Evolutionary conservation across 2,888 invertebrate genomes (phyloP).

Genomic region (Graphium colonna): DNA sequence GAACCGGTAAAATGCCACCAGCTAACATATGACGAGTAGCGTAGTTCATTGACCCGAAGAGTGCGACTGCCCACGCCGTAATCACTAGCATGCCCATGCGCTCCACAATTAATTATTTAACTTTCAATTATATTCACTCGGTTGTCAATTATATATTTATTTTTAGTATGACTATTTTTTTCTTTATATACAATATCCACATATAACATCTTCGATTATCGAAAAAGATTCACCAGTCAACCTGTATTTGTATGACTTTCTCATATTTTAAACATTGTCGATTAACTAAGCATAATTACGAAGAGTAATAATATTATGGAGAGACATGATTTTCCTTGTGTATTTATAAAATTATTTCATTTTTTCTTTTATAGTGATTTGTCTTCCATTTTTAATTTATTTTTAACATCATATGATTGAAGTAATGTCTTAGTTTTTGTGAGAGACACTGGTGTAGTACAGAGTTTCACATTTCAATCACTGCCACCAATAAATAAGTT

Average conservation of each 20-base stretch:
- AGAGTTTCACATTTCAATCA: conserved; percentile 18
- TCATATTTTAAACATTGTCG: not conserved
- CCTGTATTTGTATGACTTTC: not conserved
- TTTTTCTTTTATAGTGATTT: conserved; percentile 4
- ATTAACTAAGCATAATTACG: not conserved
- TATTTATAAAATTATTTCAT: not conserved
- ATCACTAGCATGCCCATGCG: too few relatives aligned
- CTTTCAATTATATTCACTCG: too few relatives aligned
- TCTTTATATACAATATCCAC: too few relatives aligned
- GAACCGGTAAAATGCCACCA: too few relatives aligned
- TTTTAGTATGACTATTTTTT: too few relatives aligned
- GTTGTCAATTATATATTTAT: too few relatives aligned
- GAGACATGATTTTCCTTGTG: not conserved
- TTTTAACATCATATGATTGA: conserved; percentile 4
- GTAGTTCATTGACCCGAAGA: too few relatives aligned
- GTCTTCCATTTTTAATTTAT: conserved; percentile 22
- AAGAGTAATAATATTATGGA: not conserved
- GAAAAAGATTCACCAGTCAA: too few relatives aligned
- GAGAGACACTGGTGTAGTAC: conserved; percentile 15
- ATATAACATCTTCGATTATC: too few relatives aligned
- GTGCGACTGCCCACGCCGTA: too few relatives aligned
- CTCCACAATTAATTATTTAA: too few relatives aligned
- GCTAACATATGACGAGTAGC: too few relatives aligned
- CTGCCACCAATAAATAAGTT: conserved; percentile 23
- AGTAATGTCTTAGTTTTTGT: conserved; percentile 8